Evolutionary conservation across 1,140 invertebrate genomes (phyloP), one percentile per base, ranked within the genome.

Genomic region (Caenorhabditis brenneri): DNA sequence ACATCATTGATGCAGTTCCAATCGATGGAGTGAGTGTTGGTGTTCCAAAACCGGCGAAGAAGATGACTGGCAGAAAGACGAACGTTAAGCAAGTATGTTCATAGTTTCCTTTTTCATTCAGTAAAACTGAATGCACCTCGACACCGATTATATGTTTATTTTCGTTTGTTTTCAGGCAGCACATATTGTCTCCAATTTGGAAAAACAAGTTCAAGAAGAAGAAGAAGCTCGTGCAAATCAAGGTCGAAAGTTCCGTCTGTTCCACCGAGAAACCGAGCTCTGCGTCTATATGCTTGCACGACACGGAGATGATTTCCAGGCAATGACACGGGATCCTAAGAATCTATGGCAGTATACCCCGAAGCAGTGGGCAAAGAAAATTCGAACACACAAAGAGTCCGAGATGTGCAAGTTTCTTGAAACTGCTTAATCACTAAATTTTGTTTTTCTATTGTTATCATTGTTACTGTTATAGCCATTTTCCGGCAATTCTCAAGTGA

Each of bases 11-110:
- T 92, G 97, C 96, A 48, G 95, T 98, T 24, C 96, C 96, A 6
- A 96, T 97, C 90, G 96, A 96, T 89, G 96, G 95, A 22, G 99
- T 99, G 90, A 93, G 97, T 88, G 96, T 99, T 83, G 96, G 95
- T 1, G 99, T 99, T 92, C 96, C 98, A 91, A 93, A 96, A 15
- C 65, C 65, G 36, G 36, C 33, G 9, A 74, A 74, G 15, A 74
- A 74, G 9, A 15, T 74, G 7, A 74, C 65, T 42, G 65, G 65
- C 10, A 74, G 36, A 74, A 74, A 74, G 36, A 74, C 33, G 36
- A 74, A 74, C n/a, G 65, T 42, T 10, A 74, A 74, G 46, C 65
- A 74, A 36, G 65, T 74, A 46, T 65, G 19, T 99, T 39, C 99
- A 98, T 16, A 46, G 42, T 46, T 46, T 12, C 9, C 42, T 16